phyloP scores from a whole-genome alignment of 2,797 vertebrate species.

The Bradypodion pumilum region DNA sequence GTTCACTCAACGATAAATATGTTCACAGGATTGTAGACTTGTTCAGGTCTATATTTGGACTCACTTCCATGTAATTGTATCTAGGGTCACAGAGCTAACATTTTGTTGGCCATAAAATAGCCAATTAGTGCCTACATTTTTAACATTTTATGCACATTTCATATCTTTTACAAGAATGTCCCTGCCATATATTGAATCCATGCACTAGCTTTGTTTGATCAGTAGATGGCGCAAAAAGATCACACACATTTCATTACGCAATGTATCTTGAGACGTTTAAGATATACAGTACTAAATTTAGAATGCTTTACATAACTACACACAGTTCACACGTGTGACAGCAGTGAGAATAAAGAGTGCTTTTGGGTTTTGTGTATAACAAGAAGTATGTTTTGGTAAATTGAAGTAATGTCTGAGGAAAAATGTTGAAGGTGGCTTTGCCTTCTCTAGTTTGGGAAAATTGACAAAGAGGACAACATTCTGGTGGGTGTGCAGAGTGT shows the following conservation, averaged over 20 bases:
- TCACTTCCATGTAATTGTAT: neutral
- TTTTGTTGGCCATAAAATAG: neutral
- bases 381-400: too few species aligned
- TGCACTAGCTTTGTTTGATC: neutral
- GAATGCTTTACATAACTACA: too few species aligned
- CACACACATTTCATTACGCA: fast-evolving
- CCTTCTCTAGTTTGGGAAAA: neutral
- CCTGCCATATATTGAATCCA: too few species aligned
- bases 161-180: neutral
- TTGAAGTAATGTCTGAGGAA: neutral
- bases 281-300: too few species aligned
- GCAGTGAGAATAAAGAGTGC: too few species aligned
- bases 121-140: neutral
- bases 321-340: too few species aligned
- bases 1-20: neutral
- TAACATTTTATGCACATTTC: neutral
- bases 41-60: neutral
- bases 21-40: neutral
- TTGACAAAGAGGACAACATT: too few species aligned
- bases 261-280: too few species aligned
- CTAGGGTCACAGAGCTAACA: neutral
- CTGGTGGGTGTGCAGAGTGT: neutral
- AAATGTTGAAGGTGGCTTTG: neutral
- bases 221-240: conserved; percentile 33
- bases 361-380: too few species aligned